These are phyloP conservation scores for Helostoma temminkii DNA, from an alignment of 2,797 vertebrate species.

Conservation along the genomic window DNA sequence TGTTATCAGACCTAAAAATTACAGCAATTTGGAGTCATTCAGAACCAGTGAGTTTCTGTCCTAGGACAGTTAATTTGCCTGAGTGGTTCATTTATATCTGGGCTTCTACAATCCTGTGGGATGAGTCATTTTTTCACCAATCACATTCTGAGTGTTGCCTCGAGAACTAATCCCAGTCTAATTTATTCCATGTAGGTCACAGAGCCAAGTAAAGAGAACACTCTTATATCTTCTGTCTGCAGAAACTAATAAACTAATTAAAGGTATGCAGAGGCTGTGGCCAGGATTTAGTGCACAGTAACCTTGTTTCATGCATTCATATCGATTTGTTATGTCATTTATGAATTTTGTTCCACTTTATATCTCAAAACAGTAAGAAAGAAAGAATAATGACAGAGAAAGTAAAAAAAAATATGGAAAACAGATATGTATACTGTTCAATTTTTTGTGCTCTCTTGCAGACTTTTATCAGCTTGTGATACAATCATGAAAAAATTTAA, in stretches of 20 bases:
- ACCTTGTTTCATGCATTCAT: constrained; percentile 48
- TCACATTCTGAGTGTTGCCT: constrained; percentile 62
- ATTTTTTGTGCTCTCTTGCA: neutral
- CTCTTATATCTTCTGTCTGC: constrained; percentile 72
- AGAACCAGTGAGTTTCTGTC: constrained; percentile 28
- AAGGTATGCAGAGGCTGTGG: constrained; percentile 61
- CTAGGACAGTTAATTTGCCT: constrained; percentile 31
- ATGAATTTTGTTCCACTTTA: constrained; percentile 39
- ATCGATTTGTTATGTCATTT: constrained; percentile 51
- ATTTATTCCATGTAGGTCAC: constrained; percentile 79
- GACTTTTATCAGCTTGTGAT: constrained; percentile 33
- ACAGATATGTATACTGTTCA: constrained; percentile 22
- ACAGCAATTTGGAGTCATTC: constrained; percentile 6
- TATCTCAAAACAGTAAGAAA: constrained; percentile 23
- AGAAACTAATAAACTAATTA: constrained; percentile 78
- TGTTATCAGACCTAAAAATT: neutral
- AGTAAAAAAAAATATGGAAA: constrained; percentile 35
- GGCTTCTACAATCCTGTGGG: constrained; percentile 41
- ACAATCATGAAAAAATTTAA: constrained; percentile 14
- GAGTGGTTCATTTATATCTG: constrained; percentile 28
- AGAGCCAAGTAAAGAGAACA: constrained; percentile 65
- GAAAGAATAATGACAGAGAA: constrained; percentile 14
- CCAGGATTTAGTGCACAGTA: constrained; percentile 64
- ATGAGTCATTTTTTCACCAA: constrained; percentile 63
- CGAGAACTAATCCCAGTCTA: constrained; percentile 72